Percentiles rank a stretch among this genome's conserved stretches.
phyloP scores from a whole-genome alignment of 2,113 vertebrate species.

The Bambusicola thoracicus region DNA sequence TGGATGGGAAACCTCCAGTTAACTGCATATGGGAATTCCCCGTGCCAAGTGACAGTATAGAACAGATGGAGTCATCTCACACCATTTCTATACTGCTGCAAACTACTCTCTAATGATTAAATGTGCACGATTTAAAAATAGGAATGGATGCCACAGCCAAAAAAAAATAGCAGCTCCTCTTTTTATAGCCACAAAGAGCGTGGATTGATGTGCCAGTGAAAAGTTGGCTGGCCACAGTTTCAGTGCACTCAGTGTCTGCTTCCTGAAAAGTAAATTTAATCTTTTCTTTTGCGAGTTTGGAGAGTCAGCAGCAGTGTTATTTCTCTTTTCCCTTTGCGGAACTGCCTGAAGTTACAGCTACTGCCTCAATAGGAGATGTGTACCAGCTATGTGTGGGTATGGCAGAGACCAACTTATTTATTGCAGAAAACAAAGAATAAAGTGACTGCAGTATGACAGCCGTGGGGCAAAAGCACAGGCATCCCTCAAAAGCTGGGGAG shows the following conservation, averaged over 20 bases:
- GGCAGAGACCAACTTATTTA: neutral
- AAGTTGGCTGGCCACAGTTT: constrained; percentile 60
- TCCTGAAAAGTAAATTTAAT: constrained; percentile 28
- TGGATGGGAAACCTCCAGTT: constrained; percentile 45
- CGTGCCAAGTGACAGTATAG: constrained; percentile 11
- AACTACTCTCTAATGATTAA: constrained; percentile 68
- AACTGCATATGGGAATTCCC: constrained; percentile 51
- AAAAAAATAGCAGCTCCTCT: constrained; percentile 45
- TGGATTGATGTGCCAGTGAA: constrained; percentile 53
- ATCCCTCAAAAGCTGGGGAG: neutral
- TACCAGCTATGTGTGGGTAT: neutral
- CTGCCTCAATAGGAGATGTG: neutral
- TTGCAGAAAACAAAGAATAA: neutral
- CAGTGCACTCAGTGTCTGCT: neutral
- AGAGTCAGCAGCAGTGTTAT: neutral
- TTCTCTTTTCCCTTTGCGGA: constrained; percentile 2
- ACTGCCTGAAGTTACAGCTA: constrained; percentile 8
- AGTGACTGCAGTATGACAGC: neutral
- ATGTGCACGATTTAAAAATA: constrained; percentile 59
- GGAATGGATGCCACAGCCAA: constrained; percentile 44
- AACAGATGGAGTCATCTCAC: constrained; percentile 67
- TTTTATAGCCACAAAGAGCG: constrained; percentile 45
- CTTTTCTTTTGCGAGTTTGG: neutral
- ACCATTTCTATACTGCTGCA: constrained; percentile 46
- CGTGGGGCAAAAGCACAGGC: neutral